Evolutionary conservation across 2,888 invertebrate species (phyloP).

Genomic region (Erannis defoliaria): DNA sequence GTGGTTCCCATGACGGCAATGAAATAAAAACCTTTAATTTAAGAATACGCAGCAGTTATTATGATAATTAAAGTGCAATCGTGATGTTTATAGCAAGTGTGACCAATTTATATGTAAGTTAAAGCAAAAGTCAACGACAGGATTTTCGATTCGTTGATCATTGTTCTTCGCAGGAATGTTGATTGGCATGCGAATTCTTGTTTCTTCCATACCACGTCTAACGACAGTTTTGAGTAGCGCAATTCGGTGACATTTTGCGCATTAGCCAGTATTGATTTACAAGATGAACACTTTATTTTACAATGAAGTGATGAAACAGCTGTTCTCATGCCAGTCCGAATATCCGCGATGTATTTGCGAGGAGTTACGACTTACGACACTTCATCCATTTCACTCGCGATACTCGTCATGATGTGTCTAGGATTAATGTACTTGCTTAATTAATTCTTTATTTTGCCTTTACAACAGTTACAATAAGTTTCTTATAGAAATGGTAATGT

Average conservation of each 20-base stretch:
- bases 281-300: conserved; percentile 77
- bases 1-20: conserved; percentile 47
- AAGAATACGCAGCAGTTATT: conserved; percentile 9
- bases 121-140: conserved; percentile 53
- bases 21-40: conserved; percentile 11
- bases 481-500: background rate
- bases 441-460: background rate
- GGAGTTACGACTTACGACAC: conserved; percentile 62
- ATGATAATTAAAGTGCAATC: conserved; percentile 1
- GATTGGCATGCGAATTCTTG: conserved; percentile 72
- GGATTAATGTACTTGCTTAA: conserved; percentile 28
- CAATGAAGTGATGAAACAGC: conserved; percentile 79
- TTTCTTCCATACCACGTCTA: conserved; percentile 60
- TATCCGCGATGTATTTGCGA: conserved; percentile 51
- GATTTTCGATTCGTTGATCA: conserved; percentile 67
- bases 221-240: conserved; percentile 68
- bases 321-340: conserved; percentile 62
- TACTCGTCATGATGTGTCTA: conserved; percentile 19
- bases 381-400: conserved; percentile 44
- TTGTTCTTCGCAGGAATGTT: conserved; percentile 69
- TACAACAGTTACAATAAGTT: background rate
- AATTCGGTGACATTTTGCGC: conserved; percentile 84
- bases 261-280: conserved; percentile 83
- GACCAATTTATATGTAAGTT: conserved; percentile 29
- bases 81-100: background rate